Base-by-base conservation (phyloP, 2,888 invertebrate species). In the Noctua comes region DNA sequence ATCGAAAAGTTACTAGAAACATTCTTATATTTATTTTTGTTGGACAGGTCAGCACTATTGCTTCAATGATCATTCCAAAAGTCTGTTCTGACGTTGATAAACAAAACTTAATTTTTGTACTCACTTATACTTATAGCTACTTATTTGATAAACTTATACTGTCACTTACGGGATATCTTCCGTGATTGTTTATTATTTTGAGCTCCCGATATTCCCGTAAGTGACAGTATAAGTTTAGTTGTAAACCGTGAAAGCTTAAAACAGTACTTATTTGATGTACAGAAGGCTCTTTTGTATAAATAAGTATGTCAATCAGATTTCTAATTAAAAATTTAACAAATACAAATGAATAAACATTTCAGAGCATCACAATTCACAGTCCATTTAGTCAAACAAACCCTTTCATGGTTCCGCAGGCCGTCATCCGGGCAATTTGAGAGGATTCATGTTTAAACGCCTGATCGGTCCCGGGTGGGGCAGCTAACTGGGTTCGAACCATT, bases 401-500 rank as follows among this genome's bases (percentile, higher is more conserved):
- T 93, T 92, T 91, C 88, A 90, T 90, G 91, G 90, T 91, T n/a
- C n/a, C 91, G 86, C 91, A 85, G 75, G 68, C 82, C 82, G 89
- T 86, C 84, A 89, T 90, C 88, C 91, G 90, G 91, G 91, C 93
- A 95, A 95, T 94, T 95, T 93, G 93, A 93, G 93, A 91, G 93
- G 93, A 94, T 93, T 92, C 93, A 84, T 90, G 94, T 94, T 94
- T 94, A 94, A 93, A 92, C 92, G 93, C 87, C 87, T 88, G 93
- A 95, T 95, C 95, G 95, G 93, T 95, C 95, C 95, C 95, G 94
- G 94, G 94, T 91, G 89, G 91, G 86, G 86, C 84, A 77, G 76
- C 89, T 89, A 86, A 88, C 86, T 79, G 86, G 90, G 89, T 85
- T 90, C 92, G 91, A 88, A 86, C 92, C 94, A 95, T 95, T 95